Percentiles rank a stretch among this genome's conserved stretches.
These are phyloP conservation scores for Melitaea athalia DNA, from an alignment of 2,888 invertebrate species.

Conservation along the genomic window DNA sequence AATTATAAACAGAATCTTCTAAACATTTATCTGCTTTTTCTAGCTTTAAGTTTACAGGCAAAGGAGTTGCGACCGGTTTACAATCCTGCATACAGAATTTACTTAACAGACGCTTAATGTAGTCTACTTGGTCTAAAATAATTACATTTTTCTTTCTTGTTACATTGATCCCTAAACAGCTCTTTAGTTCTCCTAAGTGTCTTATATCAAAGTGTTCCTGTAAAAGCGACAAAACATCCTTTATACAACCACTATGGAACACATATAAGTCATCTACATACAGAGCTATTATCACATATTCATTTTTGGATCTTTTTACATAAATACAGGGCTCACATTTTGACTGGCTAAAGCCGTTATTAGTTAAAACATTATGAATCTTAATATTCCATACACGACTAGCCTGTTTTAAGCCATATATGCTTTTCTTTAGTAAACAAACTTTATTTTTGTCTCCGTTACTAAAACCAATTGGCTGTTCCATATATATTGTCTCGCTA, in stretches of 20 bases:
- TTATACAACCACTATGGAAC: too few relatives aligned
- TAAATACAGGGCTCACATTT: conserved; percentile 34
- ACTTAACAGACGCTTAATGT: conserved; percentile 10
- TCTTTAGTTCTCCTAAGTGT: too few relatives aligned
- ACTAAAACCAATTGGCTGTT: conserved; percentile 8
- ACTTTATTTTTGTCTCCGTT: background rate
- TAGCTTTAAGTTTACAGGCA: conserved; percentile 11
- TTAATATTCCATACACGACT: conserved; percentile 1
- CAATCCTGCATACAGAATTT: conserved; percentile 28
- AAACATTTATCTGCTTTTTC: conserved; percentile 5
- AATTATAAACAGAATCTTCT: conserved; percentile 8
- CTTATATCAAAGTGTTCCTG: too few relatives aligned
- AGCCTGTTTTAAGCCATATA: background rate
- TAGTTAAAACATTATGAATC: conserved; percentile 6
- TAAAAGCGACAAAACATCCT: too few relatives aligned
- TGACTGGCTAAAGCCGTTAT: conserved; percentile 2
- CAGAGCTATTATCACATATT: conserved; percentile 8
- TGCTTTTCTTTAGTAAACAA: conserved; percentile 7
- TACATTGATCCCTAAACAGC: too few relatives aligned
- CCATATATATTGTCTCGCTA: conserved; percentile 12
- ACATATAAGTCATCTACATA: conserved; percentile 11
- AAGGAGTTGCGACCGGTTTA: conserved; percentile 26
- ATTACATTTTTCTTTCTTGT: conserved; percentile 9
- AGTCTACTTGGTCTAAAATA: conserved; percentile 19
- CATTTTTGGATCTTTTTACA: conserved; percentile 17